Base-by-base conservation (phyloP, 2,888 invertebrate genomes). In the Caenorhabditis macrosperma region DNA sequence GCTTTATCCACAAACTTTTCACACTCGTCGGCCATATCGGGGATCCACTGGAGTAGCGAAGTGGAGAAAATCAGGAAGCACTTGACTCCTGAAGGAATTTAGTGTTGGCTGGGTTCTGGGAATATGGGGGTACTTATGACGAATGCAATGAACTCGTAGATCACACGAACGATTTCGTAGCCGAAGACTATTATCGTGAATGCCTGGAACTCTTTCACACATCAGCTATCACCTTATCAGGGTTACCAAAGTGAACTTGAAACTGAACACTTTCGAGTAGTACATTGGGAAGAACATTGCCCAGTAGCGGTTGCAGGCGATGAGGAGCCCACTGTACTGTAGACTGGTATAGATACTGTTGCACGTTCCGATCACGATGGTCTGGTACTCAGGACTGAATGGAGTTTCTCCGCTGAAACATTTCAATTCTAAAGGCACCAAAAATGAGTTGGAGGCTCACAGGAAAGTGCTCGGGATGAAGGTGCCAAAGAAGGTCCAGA, bases 281-380 rank as follows among this genome's bases (percentile, higher is more conserved):
- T 17, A 5, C 5, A 54, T 7, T 6, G 61, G 67, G 4, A 61
- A 54, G 20, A 55, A 67, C 22, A 75, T 66, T 5, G 60, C 75
- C 22, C 41, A 60, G 20, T 44, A 54, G 6, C 75, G 66, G 20
- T 75, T 75, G 1, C 54, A 10, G 24, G 67, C 75, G 0, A 75
- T 54, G 5, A 67, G n/a, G 9, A 67, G 22, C 0, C 54, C 67
- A 30, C n/a, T 50, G 33, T 67, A 52, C 28, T 57, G 46, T 1
- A 54, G n/a, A 9, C 17, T 41, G 1, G n/a, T 52, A 7, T 57
- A 61, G 10, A 61, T 5, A 6, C 28, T 38, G 12, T 54, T 46
- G 26, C 28, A 55, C 2, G 46, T 17, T 20, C 46, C 61, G 26
- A 68, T 41, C 5, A 52, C 41, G 0, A 52, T 17, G 3, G 60